Base-by-base conservation (phyloP, 1,140 invertebrate genomes). In the Pachyrhynchus sulphureomaculatus region DNA sequence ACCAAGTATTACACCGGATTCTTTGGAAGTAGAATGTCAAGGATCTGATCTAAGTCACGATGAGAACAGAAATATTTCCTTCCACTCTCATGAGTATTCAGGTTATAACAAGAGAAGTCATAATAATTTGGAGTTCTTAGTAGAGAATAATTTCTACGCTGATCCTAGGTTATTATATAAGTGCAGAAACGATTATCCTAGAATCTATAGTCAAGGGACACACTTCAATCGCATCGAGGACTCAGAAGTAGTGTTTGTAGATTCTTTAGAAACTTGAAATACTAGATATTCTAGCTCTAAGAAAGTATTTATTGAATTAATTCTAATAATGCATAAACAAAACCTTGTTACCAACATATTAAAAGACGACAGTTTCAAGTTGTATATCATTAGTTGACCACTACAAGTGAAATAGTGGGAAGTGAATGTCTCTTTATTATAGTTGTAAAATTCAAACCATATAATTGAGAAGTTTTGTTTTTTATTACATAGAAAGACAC, bases 1-100 rank as follows among this genome's bases (percentile, higher is more conserved):
- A n/a, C 44, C 41, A 5, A 72, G 67, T 24, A 70, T 70, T 12
- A 67, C 67, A 12, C 70, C 70, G 26, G 70, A 72, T 58, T 72
- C 70, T n/a, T 48, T 72, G 34, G 70, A 72, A 63, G 51, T 57
- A 1, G 59, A 66, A 13, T 44, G 29, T 21, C 21, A 15, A n/a
- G 44, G 39, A 47, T 56, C 34, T 20, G 32, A 36, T 10, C 42
- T 21, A 15, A 52, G 53, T 48, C 41, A 58, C 21, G 56, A 56
- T 4, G 55, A 59, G 9, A 18, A 61, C 34, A 17, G 33, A 20
- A 45, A 24, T 10, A 42, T 39, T 20, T 66, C 66, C 2, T 68
- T 56, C 54, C 44, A 59, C 9, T 68, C 66, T 0, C 63, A 68
- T 13, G 29, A 58, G 29, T 65, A 68, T 23, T 10, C 42, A n/a